Evolutionary conservation across 2,113 vertebrate genomes (phyloP).

Genomic region (Alligator sinensis): DNA sequence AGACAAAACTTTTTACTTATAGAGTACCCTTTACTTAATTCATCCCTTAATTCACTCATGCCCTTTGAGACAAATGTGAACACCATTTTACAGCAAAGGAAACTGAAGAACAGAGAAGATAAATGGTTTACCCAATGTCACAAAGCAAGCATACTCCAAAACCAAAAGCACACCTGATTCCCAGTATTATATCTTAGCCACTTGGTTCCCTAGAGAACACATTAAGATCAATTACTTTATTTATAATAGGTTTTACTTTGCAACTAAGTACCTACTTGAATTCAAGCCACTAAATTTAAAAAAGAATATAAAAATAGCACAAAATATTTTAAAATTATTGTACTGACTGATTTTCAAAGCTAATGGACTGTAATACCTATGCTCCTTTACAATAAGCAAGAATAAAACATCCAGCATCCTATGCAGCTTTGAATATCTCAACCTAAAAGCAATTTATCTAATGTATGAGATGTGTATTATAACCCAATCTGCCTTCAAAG

Average conservation of each 20-base stretch:
- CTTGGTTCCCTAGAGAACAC: neutral
- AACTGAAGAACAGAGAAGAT: neutral
- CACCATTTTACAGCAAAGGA: neutral
- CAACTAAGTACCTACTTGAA: neutral
- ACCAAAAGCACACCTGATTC: neutral
- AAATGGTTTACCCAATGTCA: neutral
- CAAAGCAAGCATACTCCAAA: neutral
- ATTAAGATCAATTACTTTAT: neutral
- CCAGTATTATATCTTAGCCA: neutral
- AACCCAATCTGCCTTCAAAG: neutral
- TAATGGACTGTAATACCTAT: neutral
- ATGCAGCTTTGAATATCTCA: neutral
- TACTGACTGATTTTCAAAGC: neutral
- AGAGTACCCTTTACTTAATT: neutral
- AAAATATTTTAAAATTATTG: neutral
- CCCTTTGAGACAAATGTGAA: neutral
- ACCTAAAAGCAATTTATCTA: neutral
- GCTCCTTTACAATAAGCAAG: neutral
- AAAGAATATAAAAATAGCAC: neutral
- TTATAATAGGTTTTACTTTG: neutral
- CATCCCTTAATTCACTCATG: neutral
- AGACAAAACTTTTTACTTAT: neutral
- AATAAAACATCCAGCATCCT: neutral
- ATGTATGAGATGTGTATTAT: neutral
- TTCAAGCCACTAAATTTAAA: neutral